Evolutionary conservation across 2,888 invertebrate genomes (phyloP), one percentile per base, ranked within the genome.

Genomic region (Ctena decussata): DNA sequence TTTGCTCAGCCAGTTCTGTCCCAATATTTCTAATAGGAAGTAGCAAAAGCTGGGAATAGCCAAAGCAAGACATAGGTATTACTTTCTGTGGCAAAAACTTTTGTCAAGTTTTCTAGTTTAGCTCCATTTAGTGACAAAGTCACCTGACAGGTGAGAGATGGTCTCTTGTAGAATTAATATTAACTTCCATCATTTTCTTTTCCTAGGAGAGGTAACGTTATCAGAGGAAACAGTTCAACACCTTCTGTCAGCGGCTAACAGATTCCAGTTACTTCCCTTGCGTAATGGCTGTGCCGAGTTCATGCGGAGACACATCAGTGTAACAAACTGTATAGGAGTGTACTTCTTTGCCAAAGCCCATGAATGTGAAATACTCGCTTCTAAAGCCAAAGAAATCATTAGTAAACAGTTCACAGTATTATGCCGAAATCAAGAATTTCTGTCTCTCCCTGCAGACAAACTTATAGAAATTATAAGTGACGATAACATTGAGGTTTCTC

Each of bases 271-370:
- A 76, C 86, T 95, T 41, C 89, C 94, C 0, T 84, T 95, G 46
- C 89, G 94, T 12, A 89, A 91, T 53, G 95, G 95, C 5, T 95
- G 95, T 91, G 95, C 95, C 0, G 94, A 94, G 74, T 95, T 94
- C 85, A 95, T 95, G 95, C 92, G 94, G 85, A 92, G 91, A 46
- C 95, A 95, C 76, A 93, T 95, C 8, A 93, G 90, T 6, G 94
- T 94, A 18, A 85, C 90, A 37, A 95, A 95, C 88, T 95, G 95
- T 84, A 94, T 95, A 75, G 95, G 95, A 6, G 93, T 95, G 1
- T 95, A 93, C 82, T 95, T 95, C 87, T 95, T 95, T 85, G 95
- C 95, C 21, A 92, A 92, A 76, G 94, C 95, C 12, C 95, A 95
- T 82, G 93, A 95, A 80, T 95, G 95, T 84, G 90, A 91, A 18